Evolutionary conservation across 35 echinoderm and acorn worm genomes (phyloP), one percentile per base, ranked within the genome.

Genomic region (Strongylocentrotus purpuratus): DNA sequence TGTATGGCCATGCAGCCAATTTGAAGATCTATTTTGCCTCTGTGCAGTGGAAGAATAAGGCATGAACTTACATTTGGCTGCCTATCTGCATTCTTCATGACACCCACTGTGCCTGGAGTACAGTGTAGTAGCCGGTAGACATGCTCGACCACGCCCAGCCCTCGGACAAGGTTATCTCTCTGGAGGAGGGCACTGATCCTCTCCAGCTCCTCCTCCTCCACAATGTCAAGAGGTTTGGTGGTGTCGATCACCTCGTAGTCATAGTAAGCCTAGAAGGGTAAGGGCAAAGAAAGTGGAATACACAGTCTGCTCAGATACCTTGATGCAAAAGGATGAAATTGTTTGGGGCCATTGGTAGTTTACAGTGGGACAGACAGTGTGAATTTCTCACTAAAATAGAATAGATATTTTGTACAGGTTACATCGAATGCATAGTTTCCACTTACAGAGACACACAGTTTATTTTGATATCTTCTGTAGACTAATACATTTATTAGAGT

Each of bases 121-220:
- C 98, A 97, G 48, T 99, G 98, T 31, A 99, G 91, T 87, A 97
- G 95, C 95, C 98, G 96, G 86, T 99, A 99, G 88, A 99, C 98
- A 86, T 99, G 98, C 85, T 99, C 98, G 31, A 99, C 98, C 7
- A 99, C 98, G 18, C 98, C 98, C 60, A 99, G 85, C 18, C 98
- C 98, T 13, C 98, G 85, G 20, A 99, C 98, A 17, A 99, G 97
- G 94, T 99, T 99, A 87, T 99, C 98, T 20, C 98, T 89, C 31
- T 99, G 98, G 52, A 99, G 97, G 46, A 99, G 94, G 10, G 97
- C 93, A 95, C 98, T 99, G 12, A 99, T 96, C 48, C 98, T 71
- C 47, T 99, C 98, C 48, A 99, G 92, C 85, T 99, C 98, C 47
- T 99, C 98, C 18, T 99, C 98, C 47, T 99, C 98, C 25, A 94